Evolutionary conservation across 2,113 vertebrate species (phyloP).

Genomic region (Lagopus leucura): DNA sequence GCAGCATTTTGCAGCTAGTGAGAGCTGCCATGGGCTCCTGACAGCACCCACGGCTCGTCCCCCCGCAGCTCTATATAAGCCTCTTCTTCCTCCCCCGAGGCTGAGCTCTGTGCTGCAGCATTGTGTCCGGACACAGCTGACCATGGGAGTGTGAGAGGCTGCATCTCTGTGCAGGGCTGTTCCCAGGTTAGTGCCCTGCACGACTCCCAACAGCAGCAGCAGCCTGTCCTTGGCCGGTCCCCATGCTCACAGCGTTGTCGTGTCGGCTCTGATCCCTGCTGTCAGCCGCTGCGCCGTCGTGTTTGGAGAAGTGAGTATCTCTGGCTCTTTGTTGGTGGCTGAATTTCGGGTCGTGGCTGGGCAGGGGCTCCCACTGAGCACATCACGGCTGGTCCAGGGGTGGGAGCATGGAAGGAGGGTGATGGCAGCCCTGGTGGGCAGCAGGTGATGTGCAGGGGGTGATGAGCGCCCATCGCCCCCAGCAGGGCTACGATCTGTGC

Average conservation of each 20-base stretch:
- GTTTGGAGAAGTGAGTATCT: background rate
- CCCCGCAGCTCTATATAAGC: background rate
- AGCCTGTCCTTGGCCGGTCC: background rate
- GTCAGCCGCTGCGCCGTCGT: background rate
- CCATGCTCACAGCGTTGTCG: background rate
- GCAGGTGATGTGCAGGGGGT: no score
- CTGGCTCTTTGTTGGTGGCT: background rate
- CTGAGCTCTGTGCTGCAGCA: background rate
- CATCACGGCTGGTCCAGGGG: no score
- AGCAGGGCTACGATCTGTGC: no score
- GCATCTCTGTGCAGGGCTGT: background rate
- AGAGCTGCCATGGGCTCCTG: background rate
- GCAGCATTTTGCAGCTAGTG: background rate
- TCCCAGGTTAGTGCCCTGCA: background rate
- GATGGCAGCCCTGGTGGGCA: no score
- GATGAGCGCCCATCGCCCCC: background rate
- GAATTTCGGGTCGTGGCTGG: rapidly evolving
- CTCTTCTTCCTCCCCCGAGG: background rate
- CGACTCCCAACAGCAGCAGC: background rate
- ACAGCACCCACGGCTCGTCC: background rate
- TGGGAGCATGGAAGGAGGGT: no score
- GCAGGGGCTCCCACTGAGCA: background rate
- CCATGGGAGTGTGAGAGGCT: background rate
- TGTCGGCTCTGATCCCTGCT: background rate
- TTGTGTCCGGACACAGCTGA: background rate